These are phyloP conservation scores for Lepidurus couesii DNA, from an alignment of 1,140 invertebrate species.

Conservation along the genomic window DNA sequence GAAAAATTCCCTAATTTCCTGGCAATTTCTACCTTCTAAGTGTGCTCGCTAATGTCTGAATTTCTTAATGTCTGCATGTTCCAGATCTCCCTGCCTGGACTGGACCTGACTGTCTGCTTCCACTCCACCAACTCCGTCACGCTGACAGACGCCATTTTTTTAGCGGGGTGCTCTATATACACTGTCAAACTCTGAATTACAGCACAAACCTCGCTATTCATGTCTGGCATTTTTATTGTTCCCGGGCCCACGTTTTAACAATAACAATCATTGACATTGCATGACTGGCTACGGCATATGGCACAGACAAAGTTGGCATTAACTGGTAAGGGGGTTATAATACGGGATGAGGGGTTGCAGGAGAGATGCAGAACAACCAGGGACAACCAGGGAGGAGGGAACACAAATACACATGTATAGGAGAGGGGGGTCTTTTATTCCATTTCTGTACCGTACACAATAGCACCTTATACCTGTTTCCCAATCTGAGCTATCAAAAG, in stretches of 20 bases:
- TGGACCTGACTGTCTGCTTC: background rate
- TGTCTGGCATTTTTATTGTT: background rate
- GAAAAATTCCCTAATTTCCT: no score
- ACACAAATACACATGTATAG: background rate
- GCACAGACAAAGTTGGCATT: background rate
- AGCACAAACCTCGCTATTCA: background rate
- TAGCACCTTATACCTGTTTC: constrained; percentile 17
- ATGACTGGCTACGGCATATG: constrained; percentile 16
- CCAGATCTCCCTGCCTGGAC: background rate
- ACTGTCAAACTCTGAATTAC: constrained; percentile 6
- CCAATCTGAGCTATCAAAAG: constrained; percentile 10
- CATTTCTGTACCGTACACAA: background rate
- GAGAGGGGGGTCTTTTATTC: background rate
- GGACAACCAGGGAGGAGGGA: background rate
- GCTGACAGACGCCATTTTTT: background rate
- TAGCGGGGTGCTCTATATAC: background rate
- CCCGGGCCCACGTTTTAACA: background rate
- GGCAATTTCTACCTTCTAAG: no score
- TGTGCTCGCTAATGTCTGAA: no score
- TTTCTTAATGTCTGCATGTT: no score
- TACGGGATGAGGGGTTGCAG: background rate
- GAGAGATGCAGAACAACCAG: background rate
- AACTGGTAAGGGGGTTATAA: background rate
- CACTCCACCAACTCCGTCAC: background rate
- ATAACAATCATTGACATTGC: constrained; percentile 22